A percentile compares a stretch with the other conserved stretches of the same genome.
phyloP scores from a whole-genome alignment of 2,888 invertebrate species.

The Cistogaster globosa region DNA sequence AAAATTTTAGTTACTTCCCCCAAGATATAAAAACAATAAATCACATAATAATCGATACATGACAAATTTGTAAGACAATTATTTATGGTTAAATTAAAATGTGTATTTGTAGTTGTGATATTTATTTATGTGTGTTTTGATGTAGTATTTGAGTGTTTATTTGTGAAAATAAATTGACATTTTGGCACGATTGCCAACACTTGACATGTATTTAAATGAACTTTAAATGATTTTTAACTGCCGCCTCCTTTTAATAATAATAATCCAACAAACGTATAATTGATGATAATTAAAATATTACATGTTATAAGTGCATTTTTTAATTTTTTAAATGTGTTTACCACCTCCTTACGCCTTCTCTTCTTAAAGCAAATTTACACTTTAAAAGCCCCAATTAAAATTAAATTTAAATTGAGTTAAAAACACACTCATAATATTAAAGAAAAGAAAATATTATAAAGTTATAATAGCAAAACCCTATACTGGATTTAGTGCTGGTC shows the following conservation, averaged over 20 bases:
- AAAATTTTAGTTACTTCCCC: slow-evolving; percentile 6
- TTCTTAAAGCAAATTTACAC: not conserved
- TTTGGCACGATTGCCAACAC: slow-evolving; percentile 64
- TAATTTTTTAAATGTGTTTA: not conserved
- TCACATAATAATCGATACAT: slow-evolving; percentile 62
- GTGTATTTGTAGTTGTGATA: not conserved
- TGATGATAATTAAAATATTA: too few relatives aligned
- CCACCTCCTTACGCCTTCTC: not conserved
- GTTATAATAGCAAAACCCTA: too few relatives aligned
- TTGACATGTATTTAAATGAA: slow-evolving; percentile 58
- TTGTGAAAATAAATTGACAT: slow-evolving; percentile 65
- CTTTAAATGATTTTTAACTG: slow-evolving; percentile 55
- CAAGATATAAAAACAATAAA: slow-evolving; percentile 35
- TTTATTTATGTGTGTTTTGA: not conserved
- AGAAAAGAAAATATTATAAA: too few relatives aligned
- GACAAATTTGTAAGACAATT: slow-evolving; percentile 66
- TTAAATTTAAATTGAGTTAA: not conserved
- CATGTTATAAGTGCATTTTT: too few relatives aligned
- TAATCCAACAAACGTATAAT: not conserved
- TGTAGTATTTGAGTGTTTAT: slow-evolving; percentile 46
- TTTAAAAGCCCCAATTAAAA: slow-evolving; percentile 19
- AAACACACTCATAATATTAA: not conserved
- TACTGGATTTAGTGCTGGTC: too few relatives aligned
- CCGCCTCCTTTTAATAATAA: slow-evolving; percentile 30
- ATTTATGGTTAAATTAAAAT: slow-evolving; percentile 42